phyloP scores from a whole-genome alignment of 2,113 vertebrate species.

The Xenotilapia caudafasciata region DNA sequence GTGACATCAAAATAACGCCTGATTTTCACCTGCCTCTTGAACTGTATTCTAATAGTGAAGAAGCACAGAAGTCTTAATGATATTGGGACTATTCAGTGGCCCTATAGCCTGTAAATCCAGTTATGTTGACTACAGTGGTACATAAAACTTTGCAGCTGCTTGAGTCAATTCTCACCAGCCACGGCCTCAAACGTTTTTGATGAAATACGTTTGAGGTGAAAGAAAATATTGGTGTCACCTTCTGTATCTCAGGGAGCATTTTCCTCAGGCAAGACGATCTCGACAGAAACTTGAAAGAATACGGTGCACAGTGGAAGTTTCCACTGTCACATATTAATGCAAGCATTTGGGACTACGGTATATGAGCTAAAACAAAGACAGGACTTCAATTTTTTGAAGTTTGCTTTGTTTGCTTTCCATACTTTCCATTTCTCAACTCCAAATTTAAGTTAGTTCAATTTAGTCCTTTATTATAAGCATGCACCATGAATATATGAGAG shows the following conservation, averaged over 20 bases:
- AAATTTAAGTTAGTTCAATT: neutral
- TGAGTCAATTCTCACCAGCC: neutral
- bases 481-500: constrained; percentile 1
- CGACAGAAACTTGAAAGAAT: neutral
- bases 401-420: neutral
- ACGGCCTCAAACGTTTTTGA: neutral
- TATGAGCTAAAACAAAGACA: neutral
- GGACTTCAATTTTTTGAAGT: too few species aligned
- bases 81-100: neutral
- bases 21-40: neutral
- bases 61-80: neutral
- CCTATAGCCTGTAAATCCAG: neutral
- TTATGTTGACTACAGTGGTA: neutral
- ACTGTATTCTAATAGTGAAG: neutral
- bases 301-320: neutral
- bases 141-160: neutral
- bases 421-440: neutral
- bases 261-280: neutral
- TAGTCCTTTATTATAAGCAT: neutral
- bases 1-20: neutral
- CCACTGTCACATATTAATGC: neutral
- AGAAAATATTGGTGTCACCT: neutral
- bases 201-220: neutral
- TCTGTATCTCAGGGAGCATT: neutral
- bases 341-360: neutral